A percentile compares a stretch with the other conserved stretches of the same genome.
Conservation (phyloP, 2,113 vertebrate species). For the Clarias macrocephalus region DNA sequence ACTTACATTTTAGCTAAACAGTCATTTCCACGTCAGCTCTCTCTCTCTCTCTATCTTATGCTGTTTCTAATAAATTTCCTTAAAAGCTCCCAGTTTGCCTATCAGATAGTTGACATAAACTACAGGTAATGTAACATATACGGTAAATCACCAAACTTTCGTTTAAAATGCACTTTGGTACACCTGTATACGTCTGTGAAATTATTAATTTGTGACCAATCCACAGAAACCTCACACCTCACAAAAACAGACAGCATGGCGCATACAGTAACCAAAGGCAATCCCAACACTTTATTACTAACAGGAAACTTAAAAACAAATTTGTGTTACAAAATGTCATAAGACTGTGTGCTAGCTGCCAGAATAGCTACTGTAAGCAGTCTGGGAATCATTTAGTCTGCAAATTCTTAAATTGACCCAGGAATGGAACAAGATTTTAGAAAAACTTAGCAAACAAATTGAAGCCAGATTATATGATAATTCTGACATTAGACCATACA, state of each 20-base stretch:
- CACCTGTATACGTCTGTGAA: not conserved
- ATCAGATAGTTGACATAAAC: not conserved
- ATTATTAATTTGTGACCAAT: not conserved
- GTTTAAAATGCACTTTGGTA: not conserved
- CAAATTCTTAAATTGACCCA: not conserved
- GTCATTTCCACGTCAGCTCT: not conserved
- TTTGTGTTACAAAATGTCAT: not conserved
- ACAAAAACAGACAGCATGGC: not conserved
- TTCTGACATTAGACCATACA: not conserved
- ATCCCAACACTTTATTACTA: not conserved
- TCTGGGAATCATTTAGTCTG: too few species aligned
- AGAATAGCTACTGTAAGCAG: not conserved
- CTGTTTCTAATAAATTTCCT: not conserved
- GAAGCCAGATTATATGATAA: not conserved
- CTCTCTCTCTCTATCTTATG: not conserved
- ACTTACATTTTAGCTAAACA: not conserved
- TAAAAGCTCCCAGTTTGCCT: not conserved
- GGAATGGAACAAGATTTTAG: not conserved
- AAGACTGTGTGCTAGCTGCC: not conserved
- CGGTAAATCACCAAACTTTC: not conserved
- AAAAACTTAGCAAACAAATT: not conserved
- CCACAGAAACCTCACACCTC: not conserved
- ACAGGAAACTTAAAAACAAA: not conserved
- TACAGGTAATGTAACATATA: not conserved
- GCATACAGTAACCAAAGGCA: not conserved